These are phyloP conservation scores for Vultur gryphus DNA, from an alignment of 2,797 vertebrate species.

Conservation along the genomic window DNA sequence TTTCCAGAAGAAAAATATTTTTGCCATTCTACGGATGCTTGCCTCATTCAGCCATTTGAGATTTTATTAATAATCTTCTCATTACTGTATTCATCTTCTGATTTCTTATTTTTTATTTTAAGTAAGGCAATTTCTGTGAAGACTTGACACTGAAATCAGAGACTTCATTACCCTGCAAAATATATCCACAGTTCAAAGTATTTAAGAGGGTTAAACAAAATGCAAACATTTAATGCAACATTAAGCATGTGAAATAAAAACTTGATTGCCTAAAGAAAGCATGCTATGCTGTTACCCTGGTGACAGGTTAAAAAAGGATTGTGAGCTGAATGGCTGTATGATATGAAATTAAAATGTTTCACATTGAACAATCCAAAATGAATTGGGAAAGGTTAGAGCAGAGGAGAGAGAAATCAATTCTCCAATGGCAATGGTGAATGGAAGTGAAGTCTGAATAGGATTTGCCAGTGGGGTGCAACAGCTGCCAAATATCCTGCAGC, in stretches of 20 bases:
- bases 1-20: slow-evolving; percentile 38
- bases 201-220: slow-evolving; percentile 78
- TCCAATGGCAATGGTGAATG: slow-evolving; percentile 88
- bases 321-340: slow-evolving; percentile 82
- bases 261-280: slow-evolving; percentile 78
- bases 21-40: slow-evolving; percentile 25
- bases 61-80: slow-evolving; percentile 67
- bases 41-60: slow-evolving; percentile 42
- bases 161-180: slow-evolving; percentile 70
- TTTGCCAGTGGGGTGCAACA: slow-evolving; percentile 96
- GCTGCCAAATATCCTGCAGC: slow-evolving; percentile 96
- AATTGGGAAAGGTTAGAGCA: slow-evolving; percentile 86
- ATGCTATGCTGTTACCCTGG: slow-evolving; percentile 81
- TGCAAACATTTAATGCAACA: slow-evolving; percentile 80
- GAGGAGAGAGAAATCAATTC: slow-evolving; percentile 93
- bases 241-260: slow-evolving; percentile 81
- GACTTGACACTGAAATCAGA: slow-evolving; percentile 66
- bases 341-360: slow-evolving; percentile 99
- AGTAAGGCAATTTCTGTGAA: slow-evolving; percentile 58
- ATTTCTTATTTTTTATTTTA: slow-evolving; percentile 67
- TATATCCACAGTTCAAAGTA: slow-evolving; percentile 68
- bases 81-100: slow-evolving; percentile 61
- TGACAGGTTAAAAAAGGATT: slow-evolving; percentile 85
- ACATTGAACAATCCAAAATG: slow-evolving; percentile 92
- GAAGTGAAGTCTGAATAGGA: slow-evolving; percentile 90